These are phyloP conservation scores for Bos indicus DNA, from an alignment of 2,113 vertebrate species.

Conservation along the genomic window DNA sequence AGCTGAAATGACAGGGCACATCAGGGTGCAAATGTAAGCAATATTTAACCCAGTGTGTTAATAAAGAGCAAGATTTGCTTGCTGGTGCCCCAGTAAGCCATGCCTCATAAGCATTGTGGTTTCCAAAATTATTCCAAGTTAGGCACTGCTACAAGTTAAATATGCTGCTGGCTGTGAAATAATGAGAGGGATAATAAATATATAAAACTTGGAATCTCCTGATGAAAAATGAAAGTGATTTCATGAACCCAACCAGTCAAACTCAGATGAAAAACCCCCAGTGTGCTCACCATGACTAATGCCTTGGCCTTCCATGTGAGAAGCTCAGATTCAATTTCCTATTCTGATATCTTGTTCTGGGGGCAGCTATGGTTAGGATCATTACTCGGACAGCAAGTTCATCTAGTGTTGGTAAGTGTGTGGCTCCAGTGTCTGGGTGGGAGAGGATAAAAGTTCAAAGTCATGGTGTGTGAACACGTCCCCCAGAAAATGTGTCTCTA, in stretches of 20 bases:
- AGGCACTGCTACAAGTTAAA: conserved; percentile 72
- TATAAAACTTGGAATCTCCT: conserved; percentile 48
- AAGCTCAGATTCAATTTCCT: conserved; percentile 51
- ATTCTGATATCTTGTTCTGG: conserved; percentile 46
- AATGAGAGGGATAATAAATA: conserved; percentile 68
- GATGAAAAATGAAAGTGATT: conserved; percentile 60
- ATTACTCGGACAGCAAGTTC: background rate
- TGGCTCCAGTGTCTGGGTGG: background rate
- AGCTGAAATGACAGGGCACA: conserved; percentile 27
- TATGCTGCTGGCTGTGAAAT: conserved; percentile 73
- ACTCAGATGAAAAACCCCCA: conserved; percentile 31
- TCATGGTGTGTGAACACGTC: background rate
- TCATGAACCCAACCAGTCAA: conserved; percentile 49
- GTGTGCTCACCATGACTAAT: conserved; percentile 49
- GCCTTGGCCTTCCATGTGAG: conserved; percentile 5
- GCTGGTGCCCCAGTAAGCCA: conserved; percentile 47
- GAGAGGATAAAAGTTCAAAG: background rate
- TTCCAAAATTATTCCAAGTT: conserved; percentile 73
- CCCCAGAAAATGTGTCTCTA: background rate
- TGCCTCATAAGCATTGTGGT: conserved; percentile 67
- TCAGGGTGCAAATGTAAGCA: conserved; percentile 57
- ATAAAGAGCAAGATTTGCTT: conserved; percentile 56
- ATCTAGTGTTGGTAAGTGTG: background rate
- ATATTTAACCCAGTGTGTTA: conserved; percentile 56
- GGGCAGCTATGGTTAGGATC: background rate